These are phyloP conservation scores for Drosophila ustulata DNA, from an alignment of 2,888 invertebrate genomes.

Conservation along the genomic window DNA sequence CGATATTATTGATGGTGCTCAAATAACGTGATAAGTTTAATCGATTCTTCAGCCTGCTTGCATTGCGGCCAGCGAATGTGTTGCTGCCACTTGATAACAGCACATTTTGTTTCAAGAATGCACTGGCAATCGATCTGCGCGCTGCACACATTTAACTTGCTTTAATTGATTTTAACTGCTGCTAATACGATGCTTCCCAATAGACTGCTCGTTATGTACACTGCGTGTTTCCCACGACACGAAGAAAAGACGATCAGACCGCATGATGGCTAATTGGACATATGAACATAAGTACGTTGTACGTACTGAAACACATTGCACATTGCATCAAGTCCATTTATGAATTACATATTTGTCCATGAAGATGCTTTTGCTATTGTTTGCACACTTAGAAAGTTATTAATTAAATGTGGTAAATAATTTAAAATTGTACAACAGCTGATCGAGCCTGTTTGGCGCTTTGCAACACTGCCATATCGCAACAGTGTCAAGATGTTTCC, in stretches of 20 bases:
- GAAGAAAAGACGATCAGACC: conserved; percentile 38
- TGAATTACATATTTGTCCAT: neutral
- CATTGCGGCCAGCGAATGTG: conserved; percentile 1
- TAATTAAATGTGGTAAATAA: conserved; percentile 4
- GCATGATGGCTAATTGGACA: conserved; percentile 42
- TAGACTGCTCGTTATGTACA: conserved; percentile 59
- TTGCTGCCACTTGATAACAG: conserved; percentile 24
- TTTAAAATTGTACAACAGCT: conserved; percentile 41
- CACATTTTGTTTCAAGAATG: conserved; percentile 61
- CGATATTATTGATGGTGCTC: conserved; percentile 15
- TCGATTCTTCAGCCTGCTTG: conserved; percentile 9
- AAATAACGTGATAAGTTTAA: conserved; percentile 14
- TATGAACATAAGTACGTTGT: neutral
- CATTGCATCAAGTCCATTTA: too few species aligned
- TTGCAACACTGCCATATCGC: conserved; percentile 29
- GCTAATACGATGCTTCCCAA: conserved; percentile 24
- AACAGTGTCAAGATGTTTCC: conserved; percentile 17
- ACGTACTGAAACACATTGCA: neutral
- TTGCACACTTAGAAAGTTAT: neutral
- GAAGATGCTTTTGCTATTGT: neutral
- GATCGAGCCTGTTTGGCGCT: conserved; percentile 10
- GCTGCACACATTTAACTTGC: conserved; percentile 68
- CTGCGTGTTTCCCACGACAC: conserved; percentile 7
- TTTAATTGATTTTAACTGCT: conserved; percentile 41
- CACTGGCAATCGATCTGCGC: conserved; percentile 52